Evolutionary conservation across 2,888 invertebrate genomes (phyloP), one percentile per base, ranked within the genome.

Genomic region (Thelaira solivaga): DNA sequence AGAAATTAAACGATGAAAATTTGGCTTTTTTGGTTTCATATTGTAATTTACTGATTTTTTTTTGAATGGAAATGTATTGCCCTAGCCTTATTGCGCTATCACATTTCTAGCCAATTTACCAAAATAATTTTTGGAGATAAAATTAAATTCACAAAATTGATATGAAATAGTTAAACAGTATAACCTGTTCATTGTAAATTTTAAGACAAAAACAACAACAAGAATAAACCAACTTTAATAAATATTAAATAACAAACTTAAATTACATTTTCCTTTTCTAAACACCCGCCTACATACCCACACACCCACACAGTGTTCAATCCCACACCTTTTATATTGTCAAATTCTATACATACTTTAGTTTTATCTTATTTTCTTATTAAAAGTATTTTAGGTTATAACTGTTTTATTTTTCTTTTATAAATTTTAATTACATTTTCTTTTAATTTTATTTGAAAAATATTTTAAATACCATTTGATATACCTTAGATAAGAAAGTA

Each of bases 381-480:
- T 34, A n/a, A 69, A 61, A 51, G 11, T 36, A 36, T 53, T 71
- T 43, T 2, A 24, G 34, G 18, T 34, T 34, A 51, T 26, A 71
- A 41, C 16, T 69, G n/a, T n/a, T n/a, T n/a, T n/a, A n/a, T n/a
- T 71, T 51, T 24, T 36, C 55, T 47, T 45, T 36, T 47, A 47
- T 31, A 75, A 75, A 67, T 75, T 75, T 75, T 75, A 75, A 75
- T 75, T 75, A 75, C 61, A 64, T 59, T 69, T 76, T 62, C 41
- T 24, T 71, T 64, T 55, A 62, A 68, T 55, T 75, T 69, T 69
- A 67, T 47, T 57, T 64, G 24, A 11, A 57, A 51, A 76, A 69
- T 75, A 75, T 75, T 68, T 75, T 53, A 75, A 75, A 78, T 78
- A 69, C 64, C 73, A 74, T 78, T 78, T 69, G 77, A 74, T 78